phyloP scores from a whole-genome alignment of 2,888 invertebrate species.

The Chrysina gloriosa region DNA sequence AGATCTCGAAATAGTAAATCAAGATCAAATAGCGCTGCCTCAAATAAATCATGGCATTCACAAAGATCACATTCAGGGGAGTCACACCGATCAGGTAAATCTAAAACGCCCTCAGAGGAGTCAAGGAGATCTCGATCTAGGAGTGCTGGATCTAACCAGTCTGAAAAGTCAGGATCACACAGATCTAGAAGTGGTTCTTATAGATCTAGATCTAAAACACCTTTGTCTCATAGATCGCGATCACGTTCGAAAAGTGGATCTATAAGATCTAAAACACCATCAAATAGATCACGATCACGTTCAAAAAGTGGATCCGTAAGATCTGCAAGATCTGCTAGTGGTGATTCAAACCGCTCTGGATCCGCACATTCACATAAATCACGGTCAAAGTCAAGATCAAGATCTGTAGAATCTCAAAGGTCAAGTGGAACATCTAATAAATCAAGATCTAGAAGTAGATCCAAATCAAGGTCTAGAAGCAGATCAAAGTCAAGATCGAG shows the following conservation, averaged over 20 bases:
- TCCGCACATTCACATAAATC: constrained; percentile 44
- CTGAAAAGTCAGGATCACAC: constrained; percentile 49
- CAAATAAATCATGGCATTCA: constrained; percentile 45
- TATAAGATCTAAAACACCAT: constrained; percentile 45
- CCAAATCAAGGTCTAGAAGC: constrained; percentile 42
- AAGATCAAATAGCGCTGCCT: constrained; percentile 46
- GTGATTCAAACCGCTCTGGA: constrained; percentile 42
- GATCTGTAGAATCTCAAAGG: constrained; percentile 49
- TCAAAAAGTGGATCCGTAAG: constrained; percentile 43
- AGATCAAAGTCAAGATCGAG: constrained; percentile 46
- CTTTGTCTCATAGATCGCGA: constrained; percentile 51
- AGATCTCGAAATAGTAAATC: constrained; percentile 42
- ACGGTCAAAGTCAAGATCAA: constrained; percentile 50
- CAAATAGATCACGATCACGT: constrained; percentile 45
- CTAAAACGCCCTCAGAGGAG: constrained; percentile 44
- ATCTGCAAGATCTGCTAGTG: constrained; percentile 48
- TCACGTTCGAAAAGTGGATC: constrained; percentile 46
- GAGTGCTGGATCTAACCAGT: constrained; percentile 50
- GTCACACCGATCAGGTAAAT: constrained; percentile 42
- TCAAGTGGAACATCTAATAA: constrained; percentile 50
- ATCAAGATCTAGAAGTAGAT: constrained; percentile 50
- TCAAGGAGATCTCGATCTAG: constrained; percentile 49
- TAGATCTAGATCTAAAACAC: constrained; percentile 57
- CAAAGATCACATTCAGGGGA: constrained; percentile 42
- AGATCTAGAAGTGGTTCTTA: constrained; percentile 49